Conservation (phyloP, 92 coral and sea anemone species). For the Porites evermanni region DNA sequence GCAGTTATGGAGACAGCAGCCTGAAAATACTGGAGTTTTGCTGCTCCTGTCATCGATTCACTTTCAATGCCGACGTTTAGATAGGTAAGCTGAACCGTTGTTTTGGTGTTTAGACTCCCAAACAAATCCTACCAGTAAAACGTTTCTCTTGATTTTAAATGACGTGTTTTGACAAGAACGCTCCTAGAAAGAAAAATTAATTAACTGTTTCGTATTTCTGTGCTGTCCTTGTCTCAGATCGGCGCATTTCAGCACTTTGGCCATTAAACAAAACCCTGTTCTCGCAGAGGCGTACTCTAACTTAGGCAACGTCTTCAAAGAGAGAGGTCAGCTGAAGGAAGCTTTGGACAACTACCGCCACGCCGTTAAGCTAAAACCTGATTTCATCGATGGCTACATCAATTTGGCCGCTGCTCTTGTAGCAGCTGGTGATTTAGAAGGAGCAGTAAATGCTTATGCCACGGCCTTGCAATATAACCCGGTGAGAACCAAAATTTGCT, state of each 20-base stretch:
- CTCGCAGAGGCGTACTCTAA: conserved; percentile 99
- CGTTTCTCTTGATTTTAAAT: not conserved
- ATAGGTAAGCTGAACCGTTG: conserved; percentile 75
- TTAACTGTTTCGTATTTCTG: not conserved
- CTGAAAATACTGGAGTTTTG: conserved; percentile 97
- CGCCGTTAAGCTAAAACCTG: conserved; percentile 99
- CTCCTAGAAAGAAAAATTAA: not conserved
- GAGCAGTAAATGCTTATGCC: conserved; percentile 98
- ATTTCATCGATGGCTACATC: conserved; percentile 99
- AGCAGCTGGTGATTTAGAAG: conserved; percentile 99
- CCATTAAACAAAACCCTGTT: conserved; percentile 97
- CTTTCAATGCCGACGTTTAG: conserved; percentile 98
- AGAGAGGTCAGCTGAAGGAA: conserved; percentile 97
- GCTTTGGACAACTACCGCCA: conserved; percentile 98
- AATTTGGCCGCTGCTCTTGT: conserved; percentile 99
- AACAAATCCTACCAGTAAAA: conserved; percentile 1
- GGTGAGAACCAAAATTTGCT: conserved; percentile 57
- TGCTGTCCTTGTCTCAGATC: conserved; percentile 67
- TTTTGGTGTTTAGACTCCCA: conserved; percentile 3
- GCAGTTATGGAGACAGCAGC: conserved; percentile 99
- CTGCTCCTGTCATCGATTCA: conserved; percentile 97
- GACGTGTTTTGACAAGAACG: not conserved
- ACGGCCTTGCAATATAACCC: conserved; percentile 98
- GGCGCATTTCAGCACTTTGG: conserved; percentile 97
- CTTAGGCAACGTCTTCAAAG: conserved; percentile 99